Conservation (phyloP, 2,797 vertebrate genomes). For the Epinephelus coioides region DNA sequence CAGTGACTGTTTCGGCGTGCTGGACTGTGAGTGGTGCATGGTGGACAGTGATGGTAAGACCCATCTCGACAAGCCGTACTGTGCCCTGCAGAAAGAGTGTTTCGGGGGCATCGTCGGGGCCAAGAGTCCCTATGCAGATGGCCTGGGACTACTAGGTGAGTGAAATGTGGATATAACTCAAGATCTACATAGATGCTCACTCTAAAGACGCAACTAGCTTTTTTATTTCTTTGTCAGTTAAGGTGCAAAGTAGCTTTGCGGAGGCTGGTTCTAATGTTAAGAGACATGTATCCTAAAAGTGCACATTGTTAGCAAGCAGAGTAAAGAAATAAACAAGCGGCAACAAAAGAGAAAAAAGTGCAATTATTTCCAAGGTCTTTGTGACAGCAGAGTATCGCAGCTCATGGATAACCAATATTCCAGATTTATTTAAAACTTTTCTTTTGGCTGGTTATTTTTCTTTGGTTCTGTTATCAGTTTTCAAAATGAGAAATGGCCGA, state of each 20-base stretch:
- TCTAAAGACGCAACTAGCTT: neutral
- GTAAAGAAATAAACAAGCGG: neutral
- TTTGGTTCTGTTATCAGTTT: neutral
- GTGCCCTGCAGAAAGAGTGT: slow-evolving; percentile 97
- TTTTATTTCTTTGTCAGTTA: neutral
- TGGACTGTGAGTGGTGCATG: slow-evolving; percentile 99
- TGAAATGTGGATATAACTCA: neutral
- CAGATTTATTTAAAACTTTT: slow-evolving; percentile 6
- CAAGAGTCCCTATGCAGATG: slow-evolving; percentile 95
- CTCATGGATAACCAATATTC: neutral
- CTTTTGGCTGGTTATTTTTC: slow-evolving; percentile 12
- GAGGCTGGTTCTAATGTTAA: slow-evolving; percentile 1
- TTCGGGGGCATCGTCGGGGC: slow-evolving; percentile 99
- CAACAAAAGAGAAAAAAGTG: neutral
- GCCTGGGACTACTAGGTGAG: slow-evolving; percentile 93
- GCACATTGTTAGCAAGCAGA: neutral
- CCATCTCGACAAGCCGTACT: slow-evolving; percentile 96
- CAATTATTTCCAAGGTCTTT: neutral
- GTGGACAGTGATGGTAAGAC: slow-evolving; percentile 98
- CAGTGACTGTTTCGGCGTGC: slow-evolving; percentile 97
- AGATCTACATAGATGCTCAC: neutral
- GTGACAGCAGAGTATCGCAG: neutral
- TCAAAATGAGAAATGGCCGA: neutral
- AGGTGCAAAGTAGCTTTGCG: neutral
- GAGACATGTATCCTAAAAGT: neutral